Base-by-base conservation (phyloP, 2,888 invertebrate species). In the Hirudinaria manillensis region DNA sequence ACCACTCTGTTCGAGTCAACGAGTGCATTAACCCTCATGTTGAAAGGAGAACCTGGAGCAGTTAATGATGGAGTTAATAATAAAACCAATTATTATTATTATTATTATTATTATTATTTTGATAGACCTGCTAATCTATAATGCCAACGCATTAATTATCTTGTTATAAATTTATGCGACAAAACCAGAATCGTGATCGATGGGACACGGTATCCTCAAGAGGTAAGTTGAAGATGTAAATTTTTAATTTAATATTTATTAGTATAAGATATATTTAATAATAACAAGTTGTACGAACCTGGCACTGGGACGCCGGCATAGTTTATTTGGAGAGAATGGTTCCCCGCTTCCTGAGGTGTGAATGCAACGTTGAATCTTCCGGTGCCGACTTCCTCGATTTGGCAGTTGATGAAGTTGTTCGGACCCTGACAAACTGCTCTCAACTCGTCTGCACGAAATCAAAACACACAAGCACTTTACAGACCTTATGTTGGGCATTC, bases 1-100 rank as follows among this genome's bases (percentile, higher is more conserved):
- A 93, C 89, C n/a, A 98, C 95, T 89, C 96, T 96, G 78, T 93
- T 92, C 3, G 99, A 93, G 86, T 99, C 99, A 0, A 99, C 97
- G 21, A 96, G 94, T 19, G 95, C 96, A 65, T 92, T 92, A 65
- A 94, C 93, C 81, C 92, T 90, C 78, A 99, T 83, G 67, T 91
- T 90, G 87, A 93, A 98, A 0, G 99, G 98, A 78, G 94, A 94
- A 21, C 71, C 66, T 72, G 51, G 21, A 53, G 71, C 55, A 32
- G n/a, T 36, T 24, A 56, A 38, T 21, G 3, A 24, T 19, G 38
- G 2, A 34, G 0, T 38, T 38, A 6, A 38, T 38, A 6, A 38
- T 3, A 3, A 3, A 38, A 38, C 38, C 10, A 6, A 38, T 38
- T 6, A 38, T 10, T 6, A 6, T 38, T 38, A 38, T 38, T 6